Evolutionary conservation across 1,140 invertebrate species (phyloP).

Genomic region (Portunus trituberculatus): DNA sequence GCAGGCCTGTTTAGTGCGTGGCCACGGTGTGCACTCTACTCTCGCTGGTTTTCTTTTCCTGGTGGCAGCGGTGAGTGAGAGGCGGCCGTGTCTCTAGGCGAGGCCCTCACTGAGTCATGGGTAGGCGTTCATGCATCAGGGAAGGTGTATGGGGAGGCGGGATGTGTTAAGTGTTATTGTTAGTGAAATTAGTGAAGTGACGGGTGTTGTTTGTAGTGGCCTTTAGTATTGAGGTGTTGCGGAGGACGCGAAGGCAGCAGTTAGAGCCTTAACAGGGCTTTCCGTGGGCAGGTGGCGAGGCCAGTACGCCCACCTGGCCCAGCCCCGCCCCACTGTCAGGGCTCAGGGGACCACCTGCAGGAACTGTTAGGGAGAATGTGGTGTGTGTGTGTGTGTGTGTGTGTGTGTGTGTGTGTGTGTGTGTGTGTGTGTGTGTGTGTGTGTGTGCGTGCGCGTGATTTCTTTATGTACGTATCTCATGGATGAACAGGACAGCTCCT

Average conservation of each 20-base stretch:
- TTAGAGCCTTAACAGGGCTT: background rate
- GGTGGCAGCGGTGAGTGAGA: too few relatives aligned
- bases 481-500: too few relatives aligned
- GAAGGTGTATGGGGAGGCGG: background rate
- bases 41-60: too few relatives aligned
- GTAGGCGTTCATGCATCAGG: background rate
- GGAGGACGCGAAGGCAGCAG: background rate
- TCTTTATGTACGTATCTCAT: too few relatives aligned
- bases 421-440: too few relatives aligned
- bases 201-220: background rate
- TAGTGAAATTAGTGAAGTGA: too few relatives aligned
- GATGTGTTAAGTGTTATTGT: background rate
- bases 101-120: background rate
- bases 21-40: background rate
- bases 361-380: too few relatives aligned
- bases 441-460: too few relatives aligned
- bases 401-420: too few relatives aligned
- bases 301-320: background rate
- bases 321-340: background rate
- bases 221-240: background rate
- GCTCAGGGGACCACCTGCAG: too few relatives aligned
- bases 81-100: background rate
- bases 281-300: constrained; percentile 6
- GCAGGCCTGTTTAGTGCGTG: background rate
- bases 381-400: too few relatives aligned